Base-by-base conservation (phyloP, 1,140 invertebrate genomes). In the Lordiphosa collinella region DNA sequence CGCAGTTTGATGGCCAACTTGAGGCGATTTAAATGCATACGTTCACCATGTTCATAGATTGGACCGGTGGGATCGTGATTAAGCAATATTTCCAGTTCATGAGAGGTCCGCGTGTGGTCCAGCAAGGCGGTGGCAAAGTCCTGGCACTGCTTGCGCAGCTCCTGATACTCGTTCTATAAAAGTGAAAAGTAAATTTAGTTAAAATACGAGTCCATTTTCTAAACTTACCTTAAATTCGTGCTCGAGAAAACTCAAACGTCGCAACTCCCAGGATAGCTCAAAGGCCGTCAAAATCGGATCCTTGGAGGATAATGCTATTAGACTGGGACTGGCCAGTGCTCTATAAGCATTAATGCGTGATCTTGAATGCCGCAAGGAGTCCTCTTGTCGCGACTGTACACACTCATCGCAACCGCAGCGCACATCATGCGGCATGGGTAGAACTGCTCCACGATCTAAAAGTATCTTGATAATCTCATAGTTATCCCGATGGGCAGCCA, bases 381-480 rank as follows among this genome's bases (percentile, higher is more conserved):
- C 96, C 88, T 96, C 95, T 67, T 92, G 91, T 4, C 95, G 91
- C 3, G 95, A 96, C 38, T 93, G 94, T 47, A 97, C 95, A 89
- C 96, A 98, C 68, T 96, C 95, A 89, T 96, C 94, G 89, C 96
- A 98, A 49, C 95, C 96, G 89, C 93, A 96, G 91, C 94, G 94
- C 71, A 97, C 95, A 89, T 97, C 96, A 88, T 98, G 97, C 1
- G 97, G 97, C 91, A 95, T 94, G 1, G 96, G 96, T 54, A 98
- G 90, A 7, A 93, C 93, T 2, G 95, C 94, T 11, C 96, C 96
- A 37, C 96, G 92, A 91, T 99, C 97, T 60, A 99, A 90, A 6
- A 99, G 92, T 66, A 99, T 96, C 92, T 99, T 99, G 82, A 99
- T 98, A 70, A 99, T 99, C 91, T 99, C 98, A 89, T 99, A 99